Evolutionary conservation across 2,888 invertebrate species (phyloP), one percentile per base, ranked within the genome.

Genomic region (Globia sparganii): DNA sequence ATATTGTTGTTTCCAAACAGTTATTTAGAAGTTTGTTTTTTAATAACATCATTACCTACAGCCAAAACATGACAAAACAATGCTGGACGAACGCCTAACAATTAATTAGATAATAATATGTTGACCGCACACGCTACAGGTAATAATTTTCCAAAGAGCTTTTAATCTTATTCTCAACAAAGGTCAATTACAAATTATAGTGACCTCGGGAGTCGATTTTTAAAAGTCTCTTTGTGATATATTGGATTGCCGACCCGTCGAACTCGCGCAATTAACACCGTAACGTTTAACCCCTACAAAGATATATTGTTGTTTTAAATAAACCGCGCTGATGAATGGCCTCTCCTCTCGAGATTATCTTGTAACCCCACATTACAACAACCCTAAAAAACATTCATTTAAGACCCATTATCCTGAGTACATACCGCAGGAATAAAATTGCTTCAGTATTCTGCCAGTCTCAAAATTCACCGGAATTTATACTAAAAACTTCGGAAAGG

Each of bases 241-340:
- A 90, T 90, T 67, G 86, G 71, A 78, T 86, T 82, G 84, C 85
- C 67, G 71, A 76, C 58, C 78, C 78, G 81, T 84, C 86, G 78
- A 83, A 78, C 84, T 81, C 78, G 77, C 81, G 80, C 88, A 90
- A 91, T 91, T 90, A 91, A 89, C 89, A 86, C 86, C 67, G 81
- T 77, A 80, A 85, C 84, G 80, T 85, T 87, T 84, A 86, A 84
- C 83, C 72, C 72, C 75, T 66, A 72, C 80, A 81, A 86, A 89
- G 89, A 92, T 92, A 90, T 92, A 94, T 92, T 90, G 90, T 92
- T 91, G 89, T 91, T 92, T 93, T 91, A 91, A 93, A 92, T 91
- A 90, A 90, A 90, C 87, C 87, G 81, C 85, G 88, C 86, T 93
- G 93, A 92, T 92, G 89, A 91, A 93, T 93, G 90, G 86, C 76